A percentile compares a stretch with the other conserved stretches of the same genome.
These are phyloP conservation scores for Anguilla marmorata DNA, from an alignment of 2,797 vertebrate genomes.

Conservation along the genomic window DNA sequence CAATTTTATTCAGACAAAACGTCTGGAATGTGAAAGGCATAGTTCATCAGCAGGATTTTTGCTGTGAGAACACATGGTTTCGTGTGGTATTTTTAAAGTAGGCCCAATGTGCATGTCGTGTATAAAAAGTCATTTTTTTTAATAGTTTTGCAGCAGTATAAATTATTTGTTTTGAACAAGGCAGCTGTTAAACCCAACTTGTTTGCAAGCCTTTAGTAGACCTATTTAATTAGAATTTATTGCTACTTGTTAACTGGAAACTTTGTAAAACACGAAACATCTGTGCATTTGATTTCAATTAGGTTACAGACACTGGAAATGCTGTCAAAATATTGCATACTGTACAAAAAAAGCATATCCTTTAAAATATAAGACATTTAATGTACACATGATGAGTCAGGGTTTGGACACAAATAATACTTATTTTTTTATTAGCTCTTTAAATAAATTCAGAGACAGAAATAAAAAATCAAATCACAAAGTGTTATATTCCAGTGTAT, in stretches of 20 bases:
- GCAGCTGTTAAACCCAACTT: conserved; percentile 6
- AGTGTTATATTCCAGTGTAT: conserved; percentile 99
- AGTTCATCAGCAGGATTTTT: background rate
- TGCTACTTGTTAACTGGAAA: conserved; percentile 24
- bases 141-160: conserved; percentile 3
- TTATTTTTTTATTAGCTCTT: conserved; percentile 98
- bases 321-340: background rate
- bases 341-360: background rate
- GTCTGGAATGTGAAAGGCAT: background rate
- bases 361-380: conserved; percentile 12
- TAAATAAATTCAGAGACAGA: conserved; percentile 99
- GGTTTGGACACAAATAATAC: conserved; percentile 81
- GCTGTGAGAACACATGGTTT: background rate
- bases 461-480: conserved; percentile 89
- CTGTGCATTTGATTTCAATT: conserved; percentile 1
- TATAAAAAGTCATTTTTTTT: background rate
- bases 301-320: conserved; percentile 2
- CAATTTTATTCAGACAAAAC: background rate
- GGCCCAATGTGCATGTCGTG: background rate
- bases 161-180: conserved; percentile 19
- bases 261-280: conserved; percentile 16
- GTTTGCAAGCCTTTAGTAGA: conserved; percentile 5
- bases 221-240: conserved; percentile 26
- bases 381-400: conserved; percentile 60
- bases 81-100: background rate